Base-by-base conservation (phyloP, 2,888 invertebrate species). In the Notodonta ziczac region DNA sequence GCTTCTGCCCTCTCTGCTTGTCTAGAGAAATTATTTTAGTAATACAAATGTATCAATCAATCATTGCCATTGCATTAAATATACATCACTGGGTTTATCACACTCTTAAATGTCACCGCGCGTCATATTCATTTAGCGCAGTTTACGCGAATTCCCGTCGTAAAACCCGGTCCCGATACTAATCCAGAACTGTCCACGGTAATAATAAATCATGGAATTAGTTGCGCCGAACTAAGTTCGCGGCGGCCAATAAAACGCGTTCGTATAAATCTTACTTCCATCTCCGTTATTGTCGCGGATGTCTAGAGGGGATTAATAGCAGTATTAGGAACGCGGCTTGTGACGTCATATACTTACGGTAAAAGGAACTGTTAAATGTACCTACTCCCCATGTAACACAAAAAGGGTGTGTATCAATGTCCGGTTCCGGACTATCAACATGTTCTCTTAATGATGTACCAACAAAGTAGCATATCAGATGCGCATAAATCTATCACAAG, bases 91-190 rank as follows among this genome's bases (percentile, higher is more conserved):
- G 24, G 24, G 1, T 35, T 7, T 35, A 35, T 35, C 24, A 24
- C 24, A 24, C 24, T 35, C 35, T 35, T 35, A 35, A 24, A 16
- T 65, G 70, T 63, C 66, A 65, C 61, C 67, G 12, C 10, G 14
- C 51, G 14, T 51, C 51, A 51, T 51, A 63, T 61, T 63, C 66
- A 61, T 48, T 60, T 53, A 42, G 24, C 52, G 62, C 68, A 69
- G 70, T 70, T 69, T 72, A 66, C 62, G 58, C 57, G 54, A 44
- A 39, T 35, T 56, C 42, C 58, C 56, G 61, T 75, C 74, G 71
- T 73, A 72, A 80, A 78, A 71, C 60, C 70, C 63, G 63, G 59
- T 69, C 60, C 35, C 65, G 67, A 75, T 74, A 71, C 74, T 73
- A 74, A 74, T 73, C 69, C 69, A 66, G 62, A 65, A 61, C 66